These are phyloP conservation scores for Bambusicola thoracicus DNA, from an alignment of 2,113 vertebrate species.

Conservation along the genomic window DNA sequence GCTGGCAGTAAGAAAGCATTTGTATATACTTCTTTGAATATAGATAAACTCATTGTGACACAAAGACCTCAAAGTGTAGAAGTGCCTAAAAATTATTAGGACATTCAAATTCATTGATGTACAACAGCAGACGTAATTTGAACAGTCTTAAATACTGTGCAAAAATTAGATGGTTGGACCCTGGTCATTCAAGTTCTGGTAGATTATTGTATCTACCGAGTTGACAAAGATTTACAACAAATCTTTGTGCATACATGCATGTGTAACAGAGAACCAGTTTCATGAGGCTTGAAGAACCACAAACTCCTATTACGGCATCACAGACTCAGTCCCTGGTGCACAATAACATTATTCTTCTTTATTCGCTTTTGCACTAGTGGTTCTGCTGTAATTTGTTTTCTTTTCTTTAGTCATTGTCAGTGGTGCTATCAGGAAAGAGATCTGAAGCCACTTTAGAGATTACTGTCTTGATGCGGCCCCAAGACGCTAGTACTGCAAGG, in stretches of 20 bases:
- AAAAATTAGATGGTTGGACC: background rate
- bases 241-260: accelerated
- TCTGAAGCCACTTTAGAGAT: background rate
- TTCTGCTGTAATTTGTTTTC: background rate
- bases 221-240: background rate
- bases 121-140: background rate
- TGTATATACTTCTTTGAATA: background rate
- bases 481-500: background rate
- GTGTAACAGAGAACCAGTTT: background rate
- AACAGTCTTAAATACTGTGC: background rate
- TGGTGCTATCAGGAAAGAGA: constrained; percentile 26
- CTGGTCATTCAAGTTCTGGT: background rate
- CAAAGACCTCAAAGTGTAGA: background rate
- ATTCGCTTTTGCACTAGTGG: background rate
- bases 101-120: background rate
- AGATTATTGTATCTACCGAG: background rate
- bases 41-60: background rate
- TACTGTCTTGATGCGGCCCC: constrained; percentile 30
- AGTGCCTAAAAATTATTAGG: background rate
- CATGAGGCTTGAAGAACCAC: background rate
- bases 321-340: background rate
- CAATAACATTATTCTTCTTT: background rate
- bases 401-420: constrained; percentile 7
- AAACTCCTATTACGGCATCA: background rate
- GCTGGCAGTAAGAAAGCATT: background rate